Evolutionary conservation across 2,888 invertebrate genomes (phyloP), one percentile per base, ranked within the genome.

Genomic region (Electrophaes corylata): DNA sequence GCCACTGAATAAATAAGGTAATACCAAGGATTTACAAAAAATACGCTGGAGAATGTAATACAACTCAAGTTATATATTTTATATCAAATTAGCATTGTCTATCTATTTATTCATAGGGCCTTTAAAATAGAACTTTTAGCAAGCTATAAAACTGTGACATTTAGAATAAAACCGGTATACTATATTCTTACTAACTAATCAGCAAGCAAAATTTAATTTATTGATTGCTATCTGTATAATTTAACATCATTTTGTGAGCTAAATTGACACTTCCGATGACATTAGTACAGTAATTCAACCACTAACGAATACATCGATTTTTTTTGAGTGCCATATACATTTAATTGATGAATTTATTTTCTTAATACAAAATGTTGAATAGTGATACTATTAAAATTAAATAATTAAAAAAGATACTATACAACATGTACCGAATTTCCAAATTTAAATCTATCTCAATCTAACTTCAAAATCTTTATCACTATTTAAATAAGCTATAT

Each of bases 81-180:
- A 39, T 39, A 10, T 11, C 18, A 18, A 18, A 39, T 39, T 37
- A 4, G 14, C 16, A 37, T 8, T 39, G 14, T 3, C 6, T 37
- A 39, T 10, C 8, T 18, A 18, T 3, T 39, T 18, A 35, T 14
- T 35, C 18, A 39, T 16, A 39, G 39, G 39, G 39, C 18, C 39
- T 39, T 18, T 39, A 18, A 18, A 40, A 40, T 11, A 19, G 19
- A 18, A 40, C 10, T 11, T 10, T 18, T 35, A 43, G 18, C 18
- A 23, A 54, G 33, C 23, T 16, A 47, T 47, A 35, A 54, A 54
- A 41, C 31, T 33, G 29, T 47, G 41, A 46, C 53, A 47, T 54
- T 54, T 33, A 33, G 6, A 20, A 8, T 35, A 10, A 19, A 47
- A 47, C 20, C 35, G 37, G 37, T 37, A 14, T 37, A 16, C 35